A percentile compares a stretch with the other conserved stretches of the same genome.
These are phyloP conservation scores for Malurus leucopterus DNA, from an alignment of 2,797 vertebrate genomes.

Conservation along the genomic window DNA sequence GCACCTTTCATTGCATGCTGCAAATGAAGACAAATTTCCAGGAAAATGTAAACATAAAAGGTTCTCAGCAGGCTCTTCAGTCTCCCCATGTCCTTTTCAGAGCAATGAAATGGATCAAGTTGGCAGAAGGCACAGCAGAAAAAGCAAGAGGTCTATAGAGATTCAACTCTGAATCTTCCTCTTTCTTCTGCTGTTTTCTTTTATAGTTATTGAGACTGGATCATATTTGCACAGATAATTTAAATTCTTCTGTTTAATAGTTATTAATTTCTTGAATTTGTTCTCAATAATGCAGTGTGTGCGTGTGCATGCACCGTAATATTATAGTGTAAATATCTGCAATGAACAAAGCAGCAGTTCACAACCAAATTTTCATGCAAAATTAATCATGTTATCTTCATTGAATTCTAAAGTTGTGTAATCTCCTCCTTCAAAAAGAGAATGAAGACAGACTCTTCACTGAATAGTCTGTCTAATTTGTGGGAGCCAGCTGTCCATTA, in stretches of 20 bases:
- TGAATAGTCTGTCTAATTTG: neutral
- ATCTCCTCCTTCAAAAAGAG: neutral
- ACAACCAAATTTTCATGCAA: neutral
- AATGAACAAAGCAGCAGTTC: neutral
- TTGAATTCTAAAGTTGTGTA: neutral
- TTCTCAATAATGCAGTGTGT: neutral
- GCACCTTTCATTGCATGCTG: neutral
- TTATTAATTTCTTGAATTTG: neutral
- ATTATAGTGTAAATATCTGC: neutral
- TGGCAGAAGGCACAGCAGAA: neutral
- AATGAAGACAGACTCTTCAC: neutral
- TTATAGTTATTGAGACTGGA: neutral
- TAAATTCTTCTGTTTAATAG: neutral
- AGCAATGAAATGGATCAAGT: neutral
- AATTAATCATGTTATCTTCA: neutral
- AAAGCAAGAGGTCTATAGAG: neutral
- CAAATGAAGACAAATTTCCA: neutral
- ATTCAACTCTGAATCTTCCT: neutral
- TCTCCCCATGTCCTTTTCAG: neutral
- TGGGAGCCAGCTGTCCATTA: neutral
- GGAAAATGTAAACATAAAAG: neutral
- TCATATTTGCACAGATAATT: neutral
- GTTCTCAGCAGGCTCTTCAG: neutral
- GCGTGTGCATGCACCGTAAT: fast-evolving
- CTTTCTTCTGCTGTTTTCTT: neutral